Evolutionary conservation across 2,888 invertebrate species (phyloP).

Genomic region (Xanthia icteritia): DNA sequence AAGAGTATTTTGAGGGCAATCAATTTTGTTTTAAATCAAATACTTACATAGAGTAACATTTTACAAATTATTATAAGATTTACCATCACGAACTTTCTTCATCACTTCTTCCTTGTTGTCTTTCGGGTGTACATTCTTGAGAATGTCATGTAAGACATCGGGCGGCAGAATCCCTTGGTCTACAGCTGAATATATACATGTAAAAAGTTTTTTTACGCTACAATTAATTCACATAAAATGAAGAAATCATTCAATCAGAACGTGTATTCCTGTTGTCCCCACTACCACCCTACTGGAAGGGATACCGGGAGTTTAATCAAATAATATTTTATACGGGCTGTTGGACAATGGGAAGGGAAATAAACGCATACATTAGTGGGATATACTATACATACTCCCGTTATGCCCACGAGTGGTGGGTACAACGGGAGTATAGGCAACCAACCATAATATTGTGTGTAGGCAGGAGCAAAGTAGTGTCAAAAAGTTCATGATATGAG

Average conservation of each 20-base stretch:
- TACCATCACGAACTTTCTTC: slow-evolving; percentile 42
- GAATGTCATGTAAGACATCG: slow-evolving; percentile 35
- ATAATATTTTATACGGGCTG: not conserved
- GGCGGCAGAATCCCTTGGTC: slow-evolving; percentile 33
- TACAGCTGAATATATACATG: slow-evolving; percentile 35
- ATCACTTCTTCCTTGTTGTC: slow-evolving; percentile 41
- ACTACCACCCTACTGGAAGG: no score
- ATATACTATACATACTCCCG: no score
- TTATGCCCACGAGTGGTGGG: no score
- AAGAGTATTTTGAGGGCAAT: not conserved
- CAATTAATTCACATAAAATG: not conserved
- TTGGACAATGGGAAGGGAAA: not conserved
- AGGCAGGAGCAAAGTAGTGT: not conserved
- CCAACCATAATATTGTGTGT: not conserved
- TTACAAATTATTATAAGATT: not conserved
- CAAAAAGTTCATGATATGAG: not conserved
- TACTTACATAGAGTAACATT: no score
- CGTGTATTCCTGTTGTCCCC: no score
- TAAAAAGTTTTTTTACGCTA: not conserved
- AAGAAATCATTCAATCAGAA: no score
- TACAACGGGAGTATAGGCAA: not conserved
- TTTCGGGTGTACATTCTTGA: slow-evolving; percentile 20
- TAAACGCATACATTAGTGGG: no score
- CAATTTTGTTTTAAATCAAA: not conserved
- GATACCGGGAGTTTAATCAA: not conserved